These are phyloP conservation scores for Hydra vulgaris DNA, from an alignment of 30 jellyfish, hydroid and myxozoan genomes.

Conservation along the genomic window DNA sequence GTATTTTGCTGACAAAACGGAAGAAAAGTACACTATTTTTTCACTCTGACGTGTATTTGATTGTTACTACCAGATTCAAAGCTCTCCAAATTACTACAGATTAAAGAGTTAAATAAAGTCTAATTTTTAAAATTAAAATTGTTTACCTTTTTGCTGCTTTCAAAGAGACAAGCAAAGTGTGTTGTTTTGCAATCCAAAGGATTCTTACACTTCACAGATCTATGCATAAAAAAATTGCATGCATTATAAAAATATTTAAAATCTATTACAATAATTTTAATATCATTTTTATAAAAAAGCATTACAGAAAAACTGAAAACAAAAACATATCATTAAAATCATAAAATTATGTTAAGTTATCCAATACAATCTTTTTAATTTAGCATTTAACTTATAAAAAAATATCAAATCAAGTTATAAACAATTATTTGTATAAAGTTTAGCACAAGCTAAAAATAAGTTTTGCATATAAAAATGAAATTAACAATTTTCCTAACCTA, in stretches of 20 bases:
- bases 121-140: too few relatives aligned
- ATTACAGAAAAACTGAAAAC: neutral
- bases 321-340: neutral
- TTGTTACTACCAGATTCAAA: neutral
- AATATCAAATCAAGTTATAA: neutral
- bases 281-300: neutral
- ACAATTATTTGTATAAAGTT: neutral
- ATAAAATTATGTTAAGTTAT: neutral
- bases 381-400: neutral
- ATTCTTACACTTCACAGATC: neutral
- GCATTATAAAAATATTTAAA: neutral
- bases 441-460: neutral
- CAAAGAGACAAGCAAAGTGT: neutral
- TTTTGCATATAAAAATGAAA: neutral
- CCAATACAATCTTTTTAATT: neutral
- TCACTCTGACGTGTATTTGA: neutral
- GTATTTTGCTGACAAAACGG: neutral
- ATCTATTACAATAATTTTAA: neutral
- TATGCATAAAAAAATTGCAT: neutral
- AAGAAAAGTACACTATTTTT: neutral
- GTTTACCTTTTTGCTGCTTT: neutral
- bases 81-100: neutral
- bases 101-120: neutral
- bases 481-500: neutral
- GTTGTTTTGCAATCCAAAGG: neutral